Percentiles rank a stretch among this genome's conserved stretches.
phyloP scores from a whole-genome alignment of 2,797 vertebrate species.

The Falco biarmicus region DNA sequence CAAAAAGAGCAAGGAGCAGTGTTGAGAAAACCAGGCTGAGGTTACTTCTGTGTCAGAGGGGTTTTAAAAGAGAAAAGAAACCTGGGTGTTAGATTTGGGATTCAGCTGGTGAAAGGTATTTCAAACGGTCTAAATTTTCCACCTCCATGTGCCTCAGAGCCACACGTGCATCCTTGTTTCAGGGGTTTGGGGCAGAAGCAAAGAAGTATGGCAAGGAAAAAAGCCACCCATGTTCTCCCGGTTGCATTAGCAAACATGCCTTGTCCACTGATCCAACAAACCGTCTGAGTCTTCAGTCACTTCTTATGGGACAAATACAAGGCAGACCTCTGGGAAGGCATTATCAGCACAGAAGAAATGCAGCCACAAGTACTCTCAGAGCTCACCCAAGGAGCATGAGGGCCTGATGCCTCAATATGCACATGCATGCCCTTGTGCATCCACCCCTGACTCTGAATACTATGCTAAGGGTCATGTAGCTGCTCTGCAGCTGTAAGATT shows the following conservation, averaged over 20 bases:
- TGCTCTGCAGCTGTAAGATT: neutral
- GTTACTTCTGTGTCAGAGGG: neutral
- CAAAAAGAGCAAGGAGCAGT: neutral
- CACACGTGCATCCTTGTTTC: rapidly evolving
- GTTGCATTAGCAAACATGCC: neutral
- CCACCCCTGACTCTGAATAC: neutral
- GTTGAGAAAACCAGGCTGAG: neutral
- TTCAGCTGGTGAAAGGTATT: neutral
- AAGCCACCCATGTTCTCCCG: neutral
- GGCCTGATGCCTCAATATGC: neutral
- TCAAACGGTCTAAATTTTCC: neutral
- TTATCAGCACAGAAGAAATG: neutral
- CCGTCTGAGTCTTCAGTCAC: neutral
- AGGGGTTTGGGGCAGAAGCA: neutral
- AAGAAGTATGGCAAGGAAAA: neutral
- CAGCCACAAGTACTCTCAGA: neutral
- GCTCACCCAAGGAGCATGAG: neutral
- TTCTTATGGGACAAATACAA: neutral
- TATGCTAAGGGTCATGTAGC: neutral
- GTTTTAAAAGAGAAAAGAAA: neutral
- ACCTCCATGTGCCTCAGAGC: neutral
- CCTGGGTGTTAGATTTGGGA: neutral
- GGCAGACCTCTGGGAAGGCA: neutral
- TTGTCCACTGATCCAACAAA: neutral
- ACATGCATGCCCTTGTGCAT: rapidly evolving